Evolutionary conservation across 1,140 invertebrate genomes (phyloP).

Genomic region (Coptotermes formosanus): DNA sequence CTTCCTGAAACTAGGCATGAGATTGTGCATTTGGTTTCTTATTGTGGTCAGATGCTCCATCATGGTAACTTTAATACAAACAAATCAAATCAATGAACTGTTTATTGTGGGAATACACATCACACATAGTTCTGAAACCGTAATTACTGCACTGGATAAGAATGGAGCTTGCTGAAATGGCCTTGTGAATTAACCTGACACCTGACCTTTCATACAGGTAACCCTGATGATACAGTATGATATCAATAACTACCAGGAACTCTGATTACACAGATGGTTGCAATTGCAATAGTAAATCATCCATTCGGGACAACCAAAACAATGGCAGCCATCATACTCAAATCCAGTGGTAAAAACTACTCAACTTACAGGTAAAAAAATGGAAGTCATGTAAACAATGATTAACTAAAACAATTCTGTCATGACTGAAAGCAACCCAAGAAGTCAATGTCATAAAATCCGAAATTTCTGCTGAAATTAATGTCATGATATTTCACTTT

Average conservation of each 20-base stretch:
- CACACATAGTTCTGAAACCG: too few relatives aligned
- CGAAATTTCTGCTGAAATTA: neutral
- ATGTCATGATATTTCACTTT: neutral
- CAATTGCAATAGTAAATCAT: neutral
- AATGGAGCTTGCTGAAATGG: neutral
- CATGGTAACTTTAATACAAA: too few relatives aligned
- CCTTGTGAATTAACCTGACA: neutral
- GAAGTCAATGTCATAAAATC: neutral
- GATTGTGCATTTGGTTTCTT: too few relatives aligned
- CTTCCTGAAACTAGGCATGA: too few relatives aligned
- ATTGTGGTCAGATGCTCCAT: too few relatives aligned
- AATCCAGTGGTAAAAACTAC: neutral
- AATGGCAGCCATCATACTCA: neutral
- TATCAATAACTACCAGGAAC: neutral
- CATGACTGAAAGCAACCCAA: neutral
- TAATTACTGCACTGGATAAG: neutral
- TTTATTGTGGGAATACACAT: too few relatives aligned
- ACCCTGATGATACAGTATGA: neutral
- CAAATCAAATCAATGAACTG: too few relatives aligned
- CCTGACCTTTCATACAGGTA: neutral
- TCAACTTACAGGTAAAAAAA: neutral
- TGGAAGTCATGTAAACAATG: neutral
- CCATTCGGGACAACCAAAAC: neutral
- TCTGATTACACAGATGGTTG: neutral
- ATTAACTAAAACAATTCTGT: neutral